Base-by-base conservation (phyloP, 2,797 vertebrate species). In the Falco peregrinus region DNA sequence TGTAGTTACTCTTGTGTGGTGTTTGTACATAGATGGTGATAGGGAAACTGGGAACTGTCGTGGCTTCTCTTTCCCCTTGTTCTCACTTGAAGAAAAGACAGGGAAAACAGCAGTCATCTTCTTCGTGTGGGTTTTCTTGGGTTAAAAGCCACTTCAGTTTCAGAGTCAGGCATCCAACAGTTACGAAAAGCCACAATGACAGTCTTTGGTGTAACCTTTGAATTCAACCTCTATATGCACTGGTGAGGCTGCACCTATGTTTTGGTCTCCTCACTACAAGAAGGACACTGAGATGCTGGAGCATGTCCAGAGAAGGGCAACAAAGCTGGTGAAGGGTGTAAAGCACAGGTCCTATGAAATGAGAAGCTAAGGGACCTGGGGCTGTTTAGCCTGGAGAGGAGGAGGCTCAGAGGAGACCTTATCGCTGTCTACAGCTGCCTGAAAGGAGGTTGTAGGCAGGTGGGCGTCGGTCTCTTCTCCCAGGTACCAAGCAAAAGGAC, bases 81-180 rank as follows among this genome's bases (percentile, higher is more conserved):
- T 56, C 35, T 70, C 29, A 17, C 2, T 2, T 48, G 10, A 84
- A 48, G 39, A 59, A 37, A 74, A 37, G 26, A 47, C 31, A 10
- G 6, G 53, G 15, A n/a, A 29, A 61, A 57, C 6, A 61, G 24
- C 50, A 76, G 19, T 15, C 22, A 8, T 85, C n/a, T 94, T 63
- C 29, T 43, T 63, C 5, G 22, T 0, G 0, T 16, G 7, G 3
- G 2, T 70, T 84, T 89, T 51, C 24, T 82, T 26, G 10, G 7
- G 15, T 45, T 68, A 60, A 3, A 20, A 65, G 31, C 45, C 2
- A 2, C 25, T 75, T 48, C 17, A 10, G 35, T 22, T 89, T 57
- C 3, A 13, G 54, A 57, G 39, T 47, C 47, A 71, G 56, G 37
- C 20, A 56, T 29, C 51, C 26, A 15, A 9, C 57, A 75, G 41